A percentile compares a stretch with the other conserved stretches of the same genome.
Conservation (phyloP, 1,140 invertebrate species). For the Aphelenchoides besseyi region DNA sequence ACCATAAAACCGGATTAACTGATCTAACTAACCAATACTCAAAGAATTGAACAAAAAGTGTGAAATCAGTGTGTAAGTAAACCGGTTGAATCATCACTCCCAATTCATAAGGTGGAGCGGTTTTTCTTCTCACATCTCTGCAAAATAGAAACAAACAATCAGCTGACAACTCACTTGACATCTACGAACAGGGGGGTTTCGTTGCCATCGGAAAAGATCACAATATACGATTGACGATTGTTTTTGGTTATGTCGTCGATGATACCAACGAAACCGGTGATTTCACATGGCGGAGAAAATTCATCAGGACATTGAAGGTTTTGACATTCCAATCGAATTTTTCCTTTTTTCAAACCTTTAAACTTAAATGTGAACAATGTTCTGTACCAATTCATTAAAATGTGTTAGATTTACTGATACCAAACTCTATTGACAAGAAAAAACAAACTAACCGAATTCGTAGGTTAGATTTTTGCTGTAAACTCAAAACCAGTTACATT, state of each 20-base stretch:
- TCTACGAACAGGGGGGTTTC: slow-evolving; percentile 24
- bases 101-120: slow-evolving; percentile 5
- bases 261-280: slow-evolving; percentile 31
- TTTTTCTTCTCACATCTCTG: slow-evolving; percentile 1
- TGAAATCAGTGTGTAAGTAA: slow-evolving; percentile 30
- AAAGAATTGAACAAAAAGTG: slow-evolving; percentile 29
- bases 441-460: too few relatives aligned
- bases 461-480: slow-evolving; percentile 17
- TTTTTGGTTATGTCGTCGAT: slow-evolving; percentile 28
- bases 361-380: too few relatives aligned
- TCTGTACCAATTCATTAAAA: too few relatives aligned
- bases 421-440: too few relatives aligned
- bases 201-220: slow-evolving; percentile 13
- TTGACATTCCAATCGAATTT: slow-evolving; percentile 18
- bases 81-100: slow-evolving; percentile 30
- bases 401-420: too few relatives aligned
- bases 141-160: not conserved
- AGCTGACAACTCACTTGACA: slow-evolving; percentile 21
- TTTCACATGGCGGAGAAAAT: slow-evolving; percentile 14
- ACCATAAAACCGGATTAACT: not conserved
- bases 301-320: slow-evolving; percentile 17
- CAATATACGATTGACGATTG: slow-evolving; percentile 1
- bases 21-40: slow-evolving; percentile 24
- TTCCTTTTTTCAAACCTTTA: slow-evolving; percentile 9
- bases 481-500: not conserved